Conservation (phyloP, 2,888 invertebrate species). For the Melipona bicolor region DNA sequence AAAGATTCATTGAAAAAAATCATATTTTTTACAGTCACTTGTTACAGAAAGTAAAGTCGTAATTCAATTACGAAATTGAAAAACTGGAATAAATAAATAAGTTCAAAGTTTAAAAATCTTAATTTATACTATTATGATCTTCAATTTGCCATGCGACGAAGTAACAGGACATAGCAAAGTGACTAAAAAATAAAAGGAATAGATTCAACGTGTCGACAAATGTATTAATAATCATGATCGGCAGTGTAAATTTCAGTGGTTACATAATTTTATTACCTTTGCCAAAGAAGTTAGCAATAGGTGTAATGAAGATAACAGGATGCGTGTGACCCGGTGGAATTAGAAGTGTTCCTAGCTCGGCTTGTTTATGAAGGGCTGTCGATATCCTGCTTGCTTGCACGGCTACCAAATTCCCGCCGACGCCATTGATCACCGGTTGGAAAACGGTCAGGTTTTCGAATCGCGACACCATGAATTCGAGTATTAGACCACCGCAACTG, state of each 20-base stretch:
- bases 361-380: conserved; percentile 89
- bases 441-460: conserved; percentile 91
- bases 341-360: conserved; percentile 87
- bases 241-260: not conserved
- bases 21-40: not conserved
- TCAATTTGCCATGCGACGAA: not conserved
- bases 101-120: not conserved
- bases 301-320: conserved; percentile 86
- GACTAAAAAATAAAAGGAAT: not conserved
- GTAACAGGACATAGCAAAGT: not conserved
- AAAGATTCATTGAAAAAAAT: not conserved
- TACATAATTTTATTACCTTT: conserved; percentile 82
- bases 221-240: not conserved
- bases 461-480: conserved; percentile 89
- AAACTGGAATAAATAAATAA: not conserved
- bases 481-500: conserved; percentile 89
- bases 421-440: conserved; percentile 93
- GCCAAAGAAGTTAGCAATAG: conserved; percentile 87
- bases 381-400: conserved; percentile 92
- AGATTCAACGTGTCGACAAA: not conserved
- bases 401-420: conserved; percentile 92
- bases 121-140: not conserved
- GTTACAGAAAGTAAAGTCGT: too few species aligned
- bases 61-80: not conserved
- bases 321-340: conserved; percentile 85